These are phyloP conservation scores for Palythoa heliodiscus DNA, from an alignment of 92 coral and sea anemone genomes.

Conservation along the genomic window DNA sequence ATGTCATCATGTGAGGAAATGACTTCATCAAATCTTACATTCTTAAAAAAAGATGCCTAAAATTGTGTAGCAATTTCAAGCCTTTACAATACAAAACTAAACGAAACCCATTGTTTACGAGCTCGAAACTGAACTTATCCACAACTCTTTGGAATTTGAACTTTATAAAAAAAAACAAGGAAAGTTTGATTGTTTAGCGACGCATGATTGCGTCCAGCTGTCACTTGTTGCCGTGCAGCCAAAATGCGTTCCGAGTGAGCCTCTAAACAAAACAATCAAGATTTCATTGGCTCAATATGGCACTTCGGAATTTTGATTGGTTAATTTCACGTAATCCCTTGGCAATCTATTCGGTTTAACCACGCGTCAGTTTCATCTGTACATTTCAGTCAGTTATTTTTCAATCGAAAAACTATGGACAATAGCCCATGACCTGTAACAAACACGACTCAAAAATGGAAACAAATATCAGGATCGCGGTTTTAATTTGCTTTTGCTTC, in stretches of 20 bases:
- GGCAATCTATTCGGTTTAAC: slow-evolving; percentile 68
- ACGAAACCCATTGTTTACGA: not conserved
- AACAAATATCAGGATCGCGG: not conserved
- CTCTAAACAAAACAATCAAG: slow-evolving; percentile 33
- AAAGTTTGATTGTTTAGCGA: not conserved
- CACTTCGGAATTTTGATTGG: slow-evolving; percentile 49
- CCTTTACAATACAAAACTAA: not conserved
- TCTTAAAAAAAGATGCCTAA: no score
- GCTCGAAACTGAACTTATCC: not conserved
- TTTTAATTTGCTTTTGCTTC: slow-evolving; percentile 36
- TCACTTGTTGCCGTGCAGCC: slow-evolving; percentile 42
- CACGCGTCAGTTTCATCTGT: slow-evolving; percentile 51
- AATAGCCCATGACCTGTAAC: not conserved
- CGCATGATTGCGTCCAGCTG: slow-evolving; percentile 43
- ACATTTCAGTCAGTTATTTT: slow-evolving; percentile 18
- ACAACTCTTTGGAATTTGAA: not conserved
- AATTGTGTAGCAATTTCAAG: not conserved
- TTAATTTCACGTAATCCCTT: slow-evolving; percentile 48
- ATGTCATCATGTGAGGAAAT: not conserved
- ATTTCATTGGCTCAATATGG: slow-evolving; percentile 50
- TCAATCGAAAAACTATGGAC: slow-evolving; percentile 7
- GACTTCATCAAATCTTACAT: not conserved
- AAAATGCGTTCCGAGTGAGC: slow-evolving; percentile 6
- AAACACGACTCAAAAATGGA: slow-evolving; percentile 30
- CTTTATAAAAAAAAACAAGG: not conserved